Base-by-base conservation (phyloP, 2,797 vertebrate genomes). In the Cossypha caffra region DNA sequence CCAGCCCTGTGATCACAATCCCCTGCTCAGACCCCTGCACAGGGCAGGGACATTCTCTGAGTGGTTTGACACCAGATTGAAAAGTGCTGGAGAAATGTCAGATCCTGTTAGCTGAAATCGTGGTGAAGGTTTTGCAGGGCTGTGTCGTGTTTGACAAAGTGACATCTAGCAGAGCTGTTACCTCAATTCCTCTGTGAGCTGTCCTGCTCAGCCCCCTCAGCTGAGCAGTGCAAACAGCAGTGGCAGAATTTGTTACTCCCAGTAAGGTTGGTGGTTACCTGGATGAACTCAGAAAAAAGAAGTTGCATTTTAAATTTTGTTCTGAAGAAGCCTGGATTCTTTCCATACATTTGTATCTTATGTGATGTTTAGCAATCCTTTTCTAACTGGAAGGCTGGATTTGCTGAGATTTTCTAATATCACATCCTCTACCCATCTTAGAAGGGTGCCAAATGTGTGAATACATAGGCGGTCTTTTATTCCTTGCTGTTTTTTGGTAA, bases 211-310 rank as follows among this genome's bases (percentile, higher is more conserved):
- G 35, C 10, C 37, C 7, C 1, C 0, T n/a, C n/a, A n/a, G 16
- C 61, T 57, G n/a, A 73, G 37, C 38, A 48, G 10, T 16, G 33
- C 52, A 52, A 51, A 61, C 25, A 40, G 21, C 15, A 35, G 4
- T 0, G 4, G 51, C 37, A 51, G 9, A 59, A 0, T 0, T 11
- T 31, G 7, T 21, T 37, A 20, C 14, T 38, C 20, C 10, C 18
- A 4, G 0, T 13, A 11, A 50, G 3, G 40, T 11, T 62, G 4
- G 5, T 47, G 23, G 5, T 35, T 11, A 48, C 12, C 13, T 47
- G 16, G 19, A n/a, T 28, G 13, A 84, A 45, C 57, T 84, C 26
- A 47, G 10, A 29, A 50, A 43, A 42, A 42, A 19, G 38, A 68
- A 69, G 3, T 13, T 77, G 11, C 0, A 6, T 45, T 54, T 84